Conservation (phyloP, 2,888 invertebrate species). For the Gerris lacustris region DNA sequence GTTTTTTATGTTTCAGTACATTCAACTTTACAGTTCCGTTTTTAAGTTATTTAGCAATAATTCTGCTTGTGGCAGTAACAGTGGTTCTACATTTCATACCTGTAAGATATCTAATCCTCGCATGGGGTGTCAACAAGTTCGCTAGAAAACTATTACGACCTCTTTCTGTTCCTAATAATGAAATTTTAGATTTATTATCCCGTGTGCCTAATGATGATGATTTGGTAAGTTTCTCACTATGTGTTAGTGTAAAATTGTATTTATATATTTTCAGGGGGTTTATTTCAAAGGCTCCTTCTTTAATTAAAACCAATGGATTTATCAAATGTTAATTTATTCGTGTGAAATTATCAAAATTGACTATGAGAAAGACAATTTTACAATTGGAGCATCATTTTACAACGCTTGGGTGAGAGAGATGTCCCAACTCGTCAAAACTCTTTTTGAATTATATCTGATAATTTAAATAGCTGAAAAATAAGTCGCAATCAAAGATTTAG, state of each 20-base stretch:
- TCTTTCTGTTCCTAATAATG: slow-evolving; percentile 92
- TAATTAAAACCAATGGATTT: too few relatives aligned
- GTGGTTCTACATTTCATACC: slow-evolving; percentile 80
- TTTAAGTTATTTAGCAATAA: slow-evolving; percentile 81
- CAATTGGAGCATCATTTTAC: too few relatives aligned
- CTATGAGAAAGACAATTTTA: too few relatives aligned
- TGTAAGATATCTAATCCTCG: slow-evolving; percentile 73
- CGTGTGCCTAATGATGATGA: slow-evolving; percentile 89
- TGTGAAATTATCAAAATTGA: background rate
- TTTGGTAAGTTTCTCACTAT: slow-evolving; percentile 51
- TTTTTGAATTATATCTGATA: too few relatives aligned
- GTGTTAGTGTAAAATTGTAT: too few relatives aligned
- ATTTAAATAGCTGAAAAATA: too few relatives aligned
- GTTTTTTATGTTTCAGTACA: slow-evolving; percentile 50
- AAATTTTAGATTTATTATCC: slow-evolving; percentile 84
- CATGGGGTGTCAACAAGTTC: slow-evolving; percentile 95
- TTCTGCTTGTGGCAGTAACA: slow-evolving; percentile 58
- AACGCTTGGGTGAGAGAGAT: too few relatives aligned
- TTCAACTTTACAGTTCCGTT: slow-evolving; percentile 96
- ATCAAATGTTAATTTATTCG: too few relatives aligned
- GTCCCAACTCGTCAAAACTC: too few relatives aligned
- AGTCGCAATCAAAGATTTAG: too few relatives aligned
- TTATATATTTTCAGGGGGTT: too few relatives aligned
- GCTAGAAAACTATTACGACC: slow-evolving; percentile 83
- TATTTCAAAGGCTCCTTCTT: too few relatives aligned